These are phyloP conservation scores for Alfaro cultratus DNA, from an alignment of 2,797 vertebrate species.

Conservation along the genomic window DNA sequence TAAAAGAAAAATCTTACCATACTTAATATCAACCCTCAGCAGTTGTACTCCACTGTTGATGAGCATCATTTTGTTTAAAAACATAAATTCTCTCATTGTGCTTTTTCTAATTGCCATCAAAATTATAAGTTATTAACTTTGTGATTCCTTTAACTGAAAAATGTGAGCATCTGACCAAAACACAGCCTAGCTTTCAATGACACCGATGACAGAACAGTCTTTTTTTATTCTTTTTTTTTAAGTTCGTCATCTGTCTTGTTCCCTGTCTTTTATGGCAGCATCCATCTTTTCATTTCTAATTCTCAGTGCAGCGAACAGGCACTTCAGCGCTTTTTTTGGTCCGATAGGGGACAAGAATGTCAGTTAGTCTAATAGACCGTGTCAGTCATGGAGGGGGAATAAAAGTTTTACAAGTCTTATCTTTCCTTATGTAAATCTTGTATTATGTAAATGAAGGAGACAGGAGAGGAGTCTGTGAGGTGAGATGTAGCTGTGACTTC, in stretches of 20 bases:
- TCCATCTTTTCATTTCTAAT: conserved; percentile 1
- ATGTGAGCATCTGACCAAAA: background rate
- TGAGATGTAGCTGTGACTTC: conserved; percentile 1
- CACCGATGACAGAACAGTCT: background rate
- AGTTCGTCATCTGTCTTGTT: background rate
- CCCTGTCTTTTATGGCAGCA: background rate
- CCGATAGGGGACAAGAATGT: background rate
- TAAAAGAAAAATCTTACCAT: background rate
- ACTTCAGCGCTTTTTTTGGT: background rate
- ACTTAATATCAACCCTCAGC: background rate
- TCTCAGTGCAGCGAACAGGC: background rate
- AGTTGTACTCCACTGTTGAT: background rate
- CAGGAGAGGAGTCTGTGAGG: background rate
- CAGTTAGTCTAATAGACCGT: conserved; percentile 1
- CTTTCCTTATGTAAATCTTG: conserved; percentile 4
- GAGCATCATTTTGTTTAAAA: background rate
- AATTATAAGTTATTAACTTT: background rate
- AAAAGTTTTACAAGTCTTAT: conserved; percentile 4
- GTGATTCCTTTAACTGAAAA: background rate
- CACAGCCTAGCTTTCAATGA: background rate
- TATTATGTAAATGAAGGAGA: background rate
- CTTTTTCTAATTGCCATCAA: background rate
- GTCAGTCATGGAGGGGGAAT: background rate
- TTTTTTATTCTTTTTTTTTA: background rate
- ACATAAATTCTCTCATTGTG: background rate